Percentiles rank a stretch among this genome's conserved stretches.
phyloP scores from a whole-genome alignment of 2,113 vertebrate genomes.

The Engraulis encrasicolus region DNA sequence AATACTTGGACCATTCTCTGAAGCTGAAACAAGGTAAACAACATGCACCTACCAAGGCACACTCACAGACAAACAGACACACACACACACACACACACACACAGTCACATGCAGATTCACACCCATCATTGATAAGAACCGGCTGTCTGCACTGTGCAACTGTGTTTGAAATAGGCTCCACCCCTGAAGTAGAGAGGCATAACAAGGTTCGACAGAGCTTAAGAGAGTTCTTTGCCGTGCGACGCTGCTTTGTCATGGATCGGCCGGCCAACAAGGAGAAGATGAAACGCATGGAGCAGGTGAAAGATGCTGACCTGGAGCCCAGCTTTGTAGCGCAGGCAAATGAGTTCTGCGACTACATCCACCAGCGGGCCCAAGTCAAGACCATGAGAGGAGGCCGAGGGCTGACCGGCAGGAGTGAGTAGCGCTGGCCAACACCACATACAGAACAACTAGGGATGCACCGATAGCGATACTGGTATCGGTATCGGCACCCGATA shows the following conservation, averaged over 20 bases:
- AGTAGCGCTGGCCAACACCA: slow-evolving; percentile 16
- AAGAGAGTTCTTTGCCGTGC: slow-evolving; percentile 33
- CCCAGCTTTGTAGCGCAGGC: slow-evolving; percentile 45
- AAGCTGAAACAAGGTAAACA: slow-evolving; percentile 34
- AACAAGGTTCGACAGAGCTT: slow-evolving; percentile 36
- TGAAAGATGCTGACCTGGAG: slow-evolving; percentile 26
- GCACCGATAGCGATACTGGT: too few species aligned
- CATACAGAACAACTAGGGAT: neutral
- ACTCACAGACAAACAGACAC: too few species aligned
- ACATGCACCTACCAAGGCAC: neutral
- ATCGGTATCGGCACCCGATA: too few species aligned
- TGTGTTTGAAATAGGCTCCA: neutral
- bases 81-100: neutral
- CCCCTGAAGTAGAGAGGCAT: neutral
- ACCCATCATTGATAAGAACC: too few species aligned
- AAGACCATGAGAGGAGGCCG: slow-evolving; percentile 48
- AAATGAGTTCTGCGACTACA: slow-evolving; percentile 42
- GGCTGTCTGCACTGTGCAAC: neutral
- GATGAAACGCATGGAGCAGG: slow-evolving; percentile 30
- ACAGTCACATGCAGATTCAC: neutral
- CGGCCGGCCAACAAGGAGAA: slow-evolving; percentile 11
- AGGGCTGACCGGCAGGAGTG: slow-evolving; percentile 44
- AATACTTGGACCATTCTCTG: slow-evolving; percentile 48
- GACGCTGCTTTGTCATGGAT: slow-evolving; percentile 48
- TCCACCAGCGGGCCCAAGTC: slow-evolving; percentile 20